Conservation (phyloP, 2,113 vertebrate species). For the Alethe diademata region DNA sequence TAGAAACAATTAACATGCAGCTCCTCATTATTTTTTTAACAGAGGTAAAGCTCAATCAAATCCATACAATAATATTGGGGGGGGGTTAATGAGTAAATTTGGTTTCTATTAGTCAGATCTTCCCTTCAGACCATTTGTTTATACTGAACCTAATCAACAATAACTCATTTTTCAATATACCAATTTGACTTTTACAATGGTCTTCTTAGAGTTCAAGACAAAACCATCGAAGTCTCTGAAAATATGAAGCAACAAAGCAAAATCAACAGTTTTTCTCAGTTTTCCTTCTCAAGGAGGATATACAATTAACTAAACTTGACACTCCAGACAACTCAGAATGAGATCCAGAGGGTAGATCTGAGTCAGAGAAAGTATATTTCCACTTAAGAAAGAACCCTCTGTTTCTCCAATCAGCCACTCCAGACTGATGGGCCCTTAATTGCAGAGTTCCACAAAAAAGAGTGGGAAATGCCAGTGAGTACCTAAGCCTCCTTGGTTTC, state of each 20-base stretch:
- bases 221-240: slow-evolving; percentile 44
- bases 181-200: neutral
- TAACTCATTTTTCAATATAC: slow-evolving; percentile 48
- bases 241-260: neutral
- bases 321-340: slow-evolving; percentile 45
- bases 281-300: slow-evolving; percentile 24
- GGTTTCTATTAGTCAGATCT: slow-evolving; percentile 27
- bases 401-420: slow-evolving; percentile 40
- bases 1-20: slow-evolving; percentile 59
- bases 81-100: slow-evolving; percentile 42
- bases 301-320: slow-evolving; percentile 53
- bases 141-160: slow-evolving; percentile 56
- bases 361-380: slow-evolving; percentile 55
- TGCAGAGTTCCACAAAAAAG: slow-evolving; percentile 53
- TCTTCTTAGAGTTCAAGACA: slow-evolving; percentile 34
- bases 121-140: slow-evolving; percentile 59
- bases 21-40: slow-evolving; percentile 69
- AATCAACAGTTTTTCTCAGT: neutral
- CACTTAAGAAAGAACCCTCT: slow-evolving; percentile 45
- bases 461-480: slow-evolving; percentile 39
- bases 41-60: slow-evolving; percentile 65
- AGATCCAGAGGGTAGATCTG: slow-evolving; percentile 50
- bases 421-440: slow-evolving; percentile 61
- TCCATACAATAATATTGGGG: neutral
- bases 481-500: slow-evolving; percentile 44